phyloP scores from a whole-genome alignment of 2,797 vertebrate species.

The Mus minutoides region DNA sequence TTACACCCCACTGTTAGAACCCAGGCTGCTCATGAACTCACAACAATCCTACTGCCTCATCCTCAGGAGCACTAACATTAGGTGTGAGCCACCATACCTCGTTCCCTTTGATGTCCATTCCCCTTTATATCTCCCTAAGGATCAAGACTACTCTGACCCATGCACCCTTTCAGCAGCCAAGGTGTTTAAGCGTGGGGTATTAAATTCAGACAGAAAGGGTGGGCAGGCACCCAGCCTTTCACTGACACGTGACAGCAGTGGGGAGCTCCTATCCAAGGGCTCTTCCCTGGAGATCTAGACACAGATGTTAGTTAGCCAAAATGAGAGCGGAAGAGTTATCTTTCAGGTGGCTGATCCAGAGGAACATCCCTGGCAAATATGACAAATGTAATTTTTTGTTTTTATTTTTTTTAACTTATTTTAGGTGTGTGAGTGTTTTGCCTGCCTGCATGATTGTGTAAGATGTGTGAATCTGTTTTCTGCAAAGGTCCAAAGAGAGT shows the following conservation, averaged over 20 bases:
- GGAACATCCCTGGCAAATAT: background rate
- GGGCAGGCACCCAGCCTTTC: background rate
- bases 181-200: background rate
- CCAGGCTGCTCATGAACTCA: background rate
- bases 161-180: background rate
- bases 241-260: background rate
- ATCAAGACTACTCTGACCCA: background rate
- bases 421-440: background rate
- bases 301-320: background rate
- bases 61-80: background rate
- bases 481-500: background rate
- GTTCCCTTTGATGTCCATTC: background rate
- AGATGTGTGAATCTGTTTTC: no score
- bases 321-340: background rate
- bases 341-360: background rate
- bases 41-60: background rate
- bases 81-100: background rate
- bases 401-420: background rate
- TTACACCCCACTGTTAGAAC: background rate
- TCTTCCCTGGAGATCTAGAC: background rate
- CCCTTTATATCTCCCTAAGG: no score
- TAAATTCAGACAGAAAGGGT: background rate
- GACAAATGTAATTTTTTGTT: background rate
- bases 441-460: background rate
- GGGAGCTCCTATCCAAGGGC: background rate